Percentiles rank a stretch among this genome's conserved stretches.
These are phyloP conservation scores for Scaptomyza caliginosa DNA, from an alignment of 2,888 invertebrate species.

Conservation along the genomic window DNA sequence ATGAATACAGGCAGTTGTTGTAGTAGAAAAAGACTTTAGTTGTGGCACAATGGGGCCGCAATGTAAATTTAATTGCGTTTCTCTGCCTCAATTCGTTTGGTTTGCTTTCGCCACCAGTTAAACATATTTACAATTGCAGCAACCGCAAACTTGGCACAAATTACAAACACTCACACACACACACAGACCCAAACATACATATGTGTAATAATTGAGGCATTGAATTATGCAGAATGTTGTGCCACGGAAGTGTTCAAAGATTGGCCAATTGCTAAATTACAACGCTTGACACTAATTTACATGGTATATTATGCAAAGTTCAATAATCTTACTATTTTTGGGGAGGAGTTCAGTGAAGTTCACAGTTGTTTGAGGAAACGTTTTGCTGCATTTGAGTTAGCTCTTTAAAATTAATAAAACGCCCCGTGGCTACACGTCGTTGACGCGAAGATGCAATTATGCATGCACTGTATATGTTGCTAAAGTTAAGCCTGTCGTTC, in stretches of 20 bases:
- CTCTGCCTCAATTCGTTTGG: constrained; percentile 6
- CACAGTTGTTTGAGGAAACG: neutral
- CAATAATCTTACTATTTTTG: neutral
- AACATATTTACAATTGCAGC: constrained; percentile 36
- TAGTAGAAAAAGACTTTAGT: constrained; percentile 14
- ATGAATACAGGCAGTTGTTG: constrained; percentile 39
- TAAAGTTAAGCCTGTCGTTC: constrained; percentile 2
- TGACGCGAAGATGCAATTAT: neutral
- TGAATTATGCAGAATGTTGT: constrained; percentile 42
- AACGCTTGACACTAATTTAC: neutral
- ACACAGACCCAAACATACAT: neutral
- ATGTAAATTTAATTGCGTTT: constrained; percentile 61
- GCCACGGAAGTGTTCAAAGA: constrained; percentile 14
- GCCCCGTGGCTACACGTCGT: constrained; percentile 17
- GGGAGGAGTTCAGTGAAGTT: neutral
- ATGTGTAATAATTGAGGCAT: constrained; percentile 41
- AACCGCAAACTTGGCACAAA: constrained; percentile 34
- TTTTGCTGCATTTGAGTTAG: neutral
- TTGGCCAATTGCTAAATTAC: constrained; percentile 6
- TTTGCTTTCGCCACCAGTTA: constrained; percentile 22
- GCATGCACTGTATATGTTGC: too few relatives aligned
- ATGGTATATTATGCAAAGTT: constrained; percentile 3
- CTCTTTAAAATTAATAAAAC: constrained; percentile 42
- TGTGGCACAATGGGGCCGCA: constrained; percentile 22
- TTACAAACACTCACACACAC: constrained; percentile 17